These are phyloP conservation scores for Alloscopus bannaensis DNA, from an alignment of 2,888 invertebrate species.

Conservation along the genomic window DNA sequence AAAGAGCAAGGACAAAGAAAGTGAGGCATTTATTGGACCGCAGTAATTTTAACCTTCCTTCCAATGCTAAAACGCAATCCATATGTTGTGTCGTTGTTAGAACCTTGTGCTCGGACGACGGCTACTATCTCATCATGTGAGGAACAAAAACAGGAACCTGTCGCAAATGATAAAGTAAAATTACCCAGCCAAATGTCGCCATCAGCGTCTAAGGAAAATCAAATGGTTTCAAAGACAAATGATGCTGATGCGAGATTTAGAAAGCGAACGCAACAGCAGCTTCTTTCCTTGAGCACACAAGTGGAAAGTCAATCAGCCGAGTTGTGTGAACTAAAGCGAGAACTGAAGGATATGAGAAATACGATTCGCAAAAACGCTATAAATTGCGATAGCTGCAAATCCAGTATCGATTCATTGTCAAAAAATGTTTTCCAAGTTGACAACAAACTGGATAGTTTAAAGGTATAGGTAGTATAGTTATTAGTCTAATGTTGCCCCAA, in stretches of 20 bases:
- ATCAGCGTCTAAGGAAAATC: slow-evolving; percentile 15
- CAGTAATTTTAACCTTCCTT: not conserved
- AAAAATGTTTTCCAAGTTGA: slow-evolving; percentile 38
- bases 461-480: too few relatives aligned
- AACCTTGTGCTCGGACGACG: not conserved
- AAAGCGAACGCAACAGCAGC: slow-evolving; percentile 34
- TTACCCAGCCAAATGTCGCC: not conserved
- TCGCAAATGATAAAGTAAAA: not conserved
- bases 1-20: not conserved
- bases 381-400: slow-evolving; percentile 23
- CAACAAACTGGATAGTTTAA: slow-evolving; percentile 40
- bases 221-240: slow-evolving; percentile 6
- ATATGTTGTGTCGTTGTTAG: too few relatives aligned
- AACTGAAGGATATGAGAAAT: slow-evolving; percentile 43
- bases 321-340: slow-evolving; percentile 31
- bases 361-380: slow-evolving; percentile 23
- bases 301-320: slow-evolving; percentile 39
- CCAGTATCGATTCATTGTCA: slow-evolving; percentile 32
- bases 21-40: not conserved
- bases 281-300: slow-evolving; percentile 24
- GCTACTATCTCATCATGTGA: too few relatives aligned
- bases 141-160: not conserved
- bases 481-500: too few relatives aligned
- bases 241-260: slow-evolving; percentile 28
- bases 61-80: not conserved